A percentile compares a stretch with the other conserved stretches of the same genome.
These are phyloP conservation scores for Hyperoplus immaculatus DNA, from an alignment of 2,797 vertebrate species.

Conservation along the genomic window DNA sequence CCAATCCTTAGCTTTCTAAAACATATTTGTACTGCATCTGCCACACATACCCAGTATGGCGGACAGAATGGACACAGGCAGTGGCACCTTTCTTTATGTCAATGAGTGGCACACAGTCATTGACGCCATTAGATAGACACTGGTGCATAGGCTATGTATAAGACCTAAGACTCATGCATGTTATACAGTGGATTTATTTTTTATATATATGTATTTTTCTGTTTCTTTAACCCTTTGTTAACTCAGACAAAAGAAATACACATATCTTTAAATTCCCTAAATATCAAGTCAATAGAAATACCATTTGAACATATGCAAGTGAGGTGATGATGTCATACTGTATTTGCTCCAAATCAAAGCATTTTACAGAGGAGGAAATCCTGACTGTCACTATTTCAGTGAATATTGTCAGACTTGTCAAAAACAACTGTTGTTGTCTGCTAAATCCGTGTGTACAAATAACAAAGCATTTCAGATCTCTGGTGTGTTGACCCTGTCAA, in stretches of 20 bases:
- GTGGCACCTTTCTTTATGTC: constrained; percentile 56
- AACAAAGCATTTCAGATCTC: constrained; percentile 46
- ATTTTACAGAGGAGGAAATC: constrained; percentile 23
- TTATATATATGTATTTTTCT: not conserved
- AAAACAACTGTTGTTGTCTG: constrained; percentile 54
- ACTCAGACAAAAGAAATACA: not conserved
- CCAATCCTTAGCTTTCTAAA: constrained; percentile 69
- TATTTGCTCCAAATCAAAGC: constrained; percentile 19
- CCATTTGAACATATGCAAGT: constrained; percentile 2
- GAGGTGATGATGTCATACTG: not conserved
- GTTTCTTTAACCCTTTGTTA: not conserved
- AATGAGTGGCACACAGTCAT: constrained; percentile 23
- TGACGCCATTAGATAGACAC: constrained; percentile 37
- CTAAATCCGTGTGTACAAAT: constrained; percentile 35
- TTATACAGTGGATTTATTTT: not conserved
- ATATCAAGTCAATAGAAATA: not conserved
- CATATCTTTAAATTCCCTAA: not conserved
- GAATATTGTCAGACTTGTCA: constrained; percentile 68
- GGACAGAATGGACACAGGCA: constrained; percentile 58
- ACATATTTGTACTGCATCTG: constrained; percentile 75
- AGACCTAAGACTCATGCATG: constrained; percentile 5
- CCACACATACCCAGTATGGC: constrained; percentile 69
- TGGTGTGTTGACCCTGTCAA: constrained; percentile 52
- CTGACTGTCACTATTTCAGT: not conserved
- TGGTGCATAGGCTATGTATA: constrained; percentile 33